Percentiles rank a stretch among this genome's conserved stretches.
phyloP scores from a whole-genome alignment of 2,113 vertebrate genomes.

The Trematomus loennbergii region DNA sequence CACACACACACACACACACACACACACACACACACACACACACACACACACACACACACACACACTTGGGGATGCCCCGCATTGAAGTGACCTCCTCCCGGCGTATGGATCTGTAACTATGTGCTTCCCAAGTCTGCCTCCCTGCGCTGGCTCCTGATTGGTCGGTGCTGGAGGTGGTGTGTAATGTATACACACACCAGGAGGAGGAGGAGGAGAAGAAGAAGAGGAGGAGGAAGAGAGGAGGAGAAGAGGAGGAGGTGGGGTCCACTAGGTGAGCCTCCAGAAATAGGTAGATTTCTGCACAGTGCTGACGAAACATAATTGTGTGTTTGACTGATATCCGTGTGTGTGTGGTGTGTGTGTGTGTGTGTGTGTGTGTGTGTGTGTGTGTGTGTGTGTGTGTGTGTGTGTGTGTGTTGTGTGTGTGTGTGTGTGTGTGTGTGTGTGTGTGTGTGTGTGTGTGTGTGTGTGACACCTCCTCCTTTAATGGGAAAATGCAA shows the following conservation, averaged over 20 bases:
- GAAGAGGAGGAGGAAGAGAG: not conserved
- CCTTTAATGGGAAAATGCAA: constrained; percentile 67
- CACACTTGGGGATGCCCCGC: constrained; percentile 72
- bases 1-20: too few relatives aligned
- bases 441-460: constrained; percentile 1
- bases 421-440: not conserved
- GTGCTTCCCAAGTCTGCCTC: constrained; percentile 82
- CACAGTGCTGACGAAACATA: constrained; percentile 71
- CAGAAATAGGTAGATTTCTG: constrained; percentile 60
- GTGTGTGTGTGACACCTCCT: constrained; percentile 41
- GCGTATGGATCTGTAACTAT: constrained; percentile 82
- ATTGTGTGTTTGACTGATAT: constrained; percentile 34
- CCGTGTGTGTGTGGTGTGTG: not conserved
- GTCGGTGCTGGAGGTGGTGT: constrained; percentile 66
- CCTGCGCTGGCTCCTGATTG: constrained; percentile 74
- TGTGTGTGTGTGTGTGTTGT: not conserved
- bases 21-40: too few relatives aligned
- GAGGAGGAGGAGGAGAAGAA: constrained; percentile 9
- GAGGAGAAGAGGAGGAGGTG: constrained; percentile 46
- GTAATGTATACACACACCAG: constrained; percentile 74
- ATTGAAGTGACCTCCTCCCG: constrained; percentile 66
- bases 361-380: not conserved
- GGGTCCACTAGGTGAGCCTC: constrained; percentile 52
- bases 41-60: constrained; percentile 17
- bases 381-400: constrained; percentile 5